Base-by-base conservation (phyloP, 92 coral and sea anemone genomes). In the Montipora capitata region DNA sequence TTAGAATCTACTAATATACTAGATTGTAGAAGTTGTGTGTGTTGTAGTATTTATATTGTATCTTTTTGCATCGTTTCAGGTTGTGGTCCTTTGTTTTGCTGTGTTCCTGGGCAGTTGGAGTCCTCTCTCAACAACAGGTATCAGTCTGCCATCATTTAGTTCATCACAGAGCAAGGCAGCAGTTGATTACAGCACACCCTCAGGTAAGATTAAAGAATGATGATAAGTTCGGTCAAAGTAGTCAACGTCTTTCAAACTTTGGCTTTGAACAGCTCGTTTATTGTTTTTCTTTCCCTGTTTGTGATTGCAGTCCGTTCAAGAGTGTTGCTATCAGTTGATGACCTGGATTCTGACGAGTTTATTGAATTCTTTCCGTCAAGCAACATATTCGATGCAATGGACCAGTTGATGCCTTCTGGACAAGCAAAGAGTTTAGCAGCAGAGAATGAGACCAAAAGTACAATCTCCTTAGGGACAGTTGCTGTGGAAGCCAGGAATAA, bases 91-190 rank as follows among this genome's bases (percentile, higher is more conserved):
- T 69, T 95, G 98, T 85, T 95, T 95, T 89, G 98, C 98, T 16
- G 98, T 95, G 74, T 95, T 95, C 80, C 92, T 95, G 39, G 98
- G 98, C 76, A 95, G 96, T 82, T 95, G 98, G 98, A 87, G 96
- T 56, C 98, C 98, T 41, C 92, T 95, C 27, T 76, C 93, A 45
- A 91, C 87, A 40, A 88, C 90, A 71, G 94, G 94, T 72, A 83
- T 92, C n/a, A 57, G 87, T 69, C 87, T 95, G 77, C 91, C 96
- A 49, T 91, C 80, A 42, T 78, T 82, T 45, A 85, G 92, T 58
- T 93, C 76, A 20, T 68, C 89, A 40, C 83, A 68, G 52, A 77
- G 88, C 44, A 95, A 95, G 74, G 89, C 87, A 64, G 93, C 92
- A 58, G 79, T 95, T 82, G 98, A 95, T 79, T 95, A 95, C 89